phyloP scores from a whole-genome alignment of 2,113 vertebrate species.

The Channa argus region DNA sequence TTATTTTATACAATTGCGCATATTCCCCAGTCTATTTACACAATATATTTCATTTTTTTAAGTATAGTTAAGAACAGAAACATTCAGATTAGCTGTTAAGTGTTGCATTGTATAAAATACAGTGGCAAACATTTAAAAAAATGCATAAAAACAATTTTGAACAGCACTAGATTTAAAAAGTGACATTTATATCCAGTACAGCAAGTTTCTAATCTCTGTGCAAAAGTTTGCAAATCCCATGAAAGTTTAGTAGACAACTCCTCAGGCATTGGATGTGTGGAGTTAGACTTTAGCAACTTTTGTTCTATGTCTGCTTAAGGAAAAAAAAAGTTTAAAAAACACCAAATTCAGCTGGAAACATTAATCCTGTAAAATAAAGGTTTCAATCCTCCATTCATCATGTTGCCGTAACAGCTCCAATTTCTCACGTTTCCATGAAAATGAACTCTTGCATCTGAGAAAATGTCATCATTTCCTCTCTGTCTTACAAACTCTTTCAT shows the following conservation, averaged over 20 bases:
- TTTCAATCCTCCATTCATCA: neutral
- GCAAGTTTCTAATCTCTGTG: conserved; percentile 80
- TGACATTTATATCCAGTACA: conserved; percentile 79
- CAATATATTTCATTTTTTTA: conserved; percentile 70
- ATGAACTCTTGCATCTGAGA: neutral
- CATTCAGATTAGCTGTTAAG: conserved; percentile 89
- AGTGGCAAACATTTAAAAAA: conserved; percentile 86
- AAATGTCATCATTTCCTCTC: neutral
- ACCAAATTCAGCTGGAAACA: neutral
- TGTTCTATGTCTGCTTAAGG: conserved; percentile 57
- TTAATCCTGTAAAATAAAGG: neutral
- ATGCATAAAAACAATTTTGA: conserved; percentile 86
- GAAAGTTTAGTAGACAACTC: conserved; percentile 61
- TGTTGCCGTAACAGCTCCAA: neutral
- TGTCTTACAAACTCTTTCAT: neutral
- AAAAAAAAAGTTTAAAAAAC: conserved; percentile 36
- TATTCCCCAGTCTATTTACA: conserved; percentile 69
- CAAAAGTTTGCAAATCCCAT: conserved; percentile 82
- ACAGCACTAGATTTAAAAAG: conserved; percentile 84
- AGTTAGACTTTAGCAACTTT: conserved; percentile 52
- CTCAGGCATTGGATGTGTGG: conserved; percentile 18
- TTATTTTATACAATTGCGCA: conserved; percentile 73
- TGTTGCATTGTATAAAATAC: conserved; percentile 91
- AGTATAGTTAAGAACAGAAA: conserved; percentile 84
- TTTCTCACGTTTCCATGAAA: neutral